Percentiles rank a stretch among this genome's conserved stretches.
These are phyloP conservation scores for Rhyacichthys aspro DNA, from an alignment of 2,797 vertebrate species.

Conservation along the genomic window DNA sequence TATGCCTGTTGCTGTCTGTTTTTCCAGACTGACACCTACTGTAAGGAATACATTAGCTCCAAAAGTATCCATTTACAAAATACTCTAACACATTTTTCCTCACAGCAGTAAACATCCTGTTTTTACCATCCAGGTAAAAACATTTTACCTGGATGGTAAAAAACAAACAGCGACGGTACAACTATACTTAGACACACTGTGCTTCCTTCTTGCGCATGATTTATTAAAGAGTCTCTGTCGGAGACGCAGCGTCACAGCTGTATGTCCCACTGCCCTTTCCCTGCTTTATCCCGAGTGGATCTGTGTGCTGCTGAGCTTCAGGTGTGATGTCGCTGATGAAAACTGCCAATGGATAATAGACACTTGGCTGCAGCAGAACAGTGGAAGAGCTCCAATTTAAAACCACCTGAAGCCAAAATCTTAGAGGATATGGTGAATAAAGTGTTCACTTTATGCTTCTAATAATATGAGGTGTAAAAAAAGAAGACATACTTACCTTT, in stretches of 20 bases:
- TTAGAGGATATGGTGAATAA: too few relatives aligned
- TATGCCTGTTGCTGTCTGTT: too few relatives aligned
- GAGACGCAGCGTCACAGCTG: constrained; percentile 75
- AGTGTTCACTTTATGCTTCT: too few relatives aligned
- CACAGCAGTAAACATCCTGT: neutral
- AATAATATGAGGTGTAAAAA: too few relatives aligned
- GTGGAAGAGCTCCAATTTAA: constrained; percentile 28
- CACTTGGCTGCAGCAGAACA: constrained; percentile 50
- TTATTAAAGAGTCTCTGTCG: constrained; percentile 73
- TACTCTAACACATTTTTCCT: neutral
- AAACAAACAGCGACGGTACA: constrained; percentile 13
- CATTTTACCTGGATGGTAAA: too few relatives aligned
- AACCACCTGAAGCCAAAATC: constrained; percentile 18
- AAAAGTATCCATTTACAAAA: too few relatives aligned
- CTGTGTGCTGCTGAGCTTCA: constrained; percentile 23
- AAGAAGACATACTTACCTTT: too few relatives aligned
- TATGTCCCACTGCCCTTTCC: constrained; percentile 76
- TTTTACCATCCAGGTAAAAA: neutral
- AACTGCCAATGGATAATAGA: constrained; percentile 55
- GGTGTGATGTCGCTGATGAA: constrained; percentile 46
- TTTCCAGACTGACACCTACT: too few relatives aligned
- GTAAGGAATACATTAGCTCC: too few relatives aligned
- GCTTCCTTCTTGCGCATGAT: constrained; percentile 62
- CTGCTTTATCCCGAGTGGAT: constrained; percentile 57
- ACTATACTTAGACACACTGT: constrained; percentile 24